Evolutionary conservation across 2,888 invertebrate species (phyloP).

Genomic region (Chouioia cunea): DNA sequence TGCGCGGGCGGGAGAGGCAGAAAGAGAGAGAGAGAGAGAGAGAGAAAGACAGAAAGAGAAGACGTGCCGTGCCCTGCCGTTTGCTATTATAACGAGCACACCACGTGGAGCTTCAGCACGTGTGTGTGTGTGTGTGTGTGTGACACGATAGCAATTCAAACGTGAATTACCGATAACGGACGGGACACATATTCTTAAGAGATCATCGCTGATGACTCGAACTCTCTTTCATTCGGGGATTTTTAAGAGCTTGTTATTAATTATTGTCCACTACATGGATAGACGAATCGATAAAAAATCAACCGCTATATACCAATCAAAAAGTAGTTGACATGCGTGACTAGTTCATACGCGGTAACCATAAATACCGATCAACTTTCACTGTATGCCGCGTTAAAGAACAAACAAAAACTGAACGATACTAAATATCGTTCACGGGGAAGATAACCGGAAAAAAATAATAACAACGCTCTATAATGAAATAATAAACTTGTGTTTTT

Average conservation of each 20-base stretch:
- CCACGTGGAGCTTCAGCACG: no score
- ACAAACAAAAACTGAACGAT: no score
- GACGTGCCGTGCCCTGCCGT: no score
- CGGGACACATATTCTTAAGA: background rate
- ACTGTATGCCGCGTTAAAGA: no score
- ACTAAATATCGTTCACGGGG: no score
- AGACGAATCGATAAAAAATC: background rate
- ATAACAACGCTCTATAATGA: background rate
- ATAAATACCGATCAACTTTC: conserved; percentile 13
- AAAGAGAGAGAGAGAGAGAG: no score
- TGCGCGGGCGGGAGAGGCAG: conserved; percentile 46
- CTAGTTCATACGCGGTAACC: conserved; percentile 16
- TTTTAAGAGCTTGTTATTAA: conserved; percentile 6
- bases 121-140: conserved; percentile 18
- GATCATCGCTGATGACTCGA: no score
- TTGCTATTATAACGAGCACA: no score
- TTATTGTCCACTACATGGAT: background rate
- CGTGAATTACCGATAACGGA: background rate
- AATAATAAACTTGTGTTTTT: background rate
- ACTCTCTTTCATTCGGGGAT: background rate
- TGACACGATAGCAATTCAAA: background rate
- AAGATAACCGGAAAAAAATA: no score
- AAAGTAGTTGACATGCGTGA: conserved; percentile 20
- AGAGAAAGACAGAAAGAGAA: conserved; percentile 10
- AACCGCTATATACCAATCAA: conserved; percentile 7